A percentile compares a stretch with the other conserved stretches of the same genome.
Evolutionary conservation across 2,113 vertebrate genomes (phyloP).

Genomic region (Alethe diademata): DNA sequence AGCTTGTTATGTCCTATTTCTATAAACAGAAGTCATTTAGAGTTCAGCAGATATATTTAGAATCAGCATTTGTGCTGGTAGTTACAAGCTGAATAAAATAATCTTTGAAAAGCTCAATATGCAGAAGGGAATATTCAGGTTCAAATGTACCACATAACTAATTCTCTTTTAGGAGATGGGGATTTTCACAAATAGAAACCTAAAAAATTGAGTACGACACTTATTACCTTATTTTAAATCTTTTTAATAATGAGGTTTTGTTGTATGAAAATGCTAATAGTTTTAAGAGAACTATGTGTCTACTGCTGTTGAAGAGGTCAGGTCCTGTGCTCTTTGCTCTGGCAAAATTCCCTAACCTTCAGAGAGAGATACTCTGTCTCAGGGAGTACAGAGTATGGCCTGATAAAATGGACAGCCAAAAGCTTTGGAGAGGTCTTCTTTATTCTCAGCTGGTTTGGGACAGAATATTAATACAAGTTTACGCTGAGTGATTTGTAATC

Average conservation of each 20-base stretch:
- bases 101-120: conserved; percentile 68
- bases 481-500: not conserved
- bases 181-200: not conserved
- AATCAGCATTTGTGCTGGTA: conserved; percentile 70
- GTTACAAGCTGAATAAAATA: conserved; percentile 73
- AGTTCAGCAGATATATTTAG: conserved; percentile 81
- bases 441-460: not conserved
- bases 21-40: conserved; percentile 77
- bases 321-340: not conserved
- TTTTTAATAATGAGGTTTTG: not conserved
- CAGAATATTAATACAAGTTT: not conserved
- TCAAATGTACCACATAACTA: not conserved
- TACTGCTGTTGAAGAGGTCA: not conserved
- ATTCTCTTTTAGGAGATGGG: not conserved
- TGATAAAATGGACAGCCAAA: not conserved
- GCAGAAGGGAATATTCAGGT: conserved; percentile 2
- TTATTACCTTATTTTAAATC: not conserved
- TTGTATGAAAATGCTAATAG: not conserved
- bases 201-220: not conserved
- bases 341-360: not conserved
- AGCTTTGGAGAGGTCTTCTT: not conserved
- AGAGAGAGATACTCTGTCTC: not conserved
- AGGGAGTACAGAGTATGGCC: not conserved
- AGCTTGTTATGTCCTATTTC: conserved; percentile 77
- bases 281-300: not conserved